These are phyloP conservation scores for Synanceia verrucosa DNA, from an alignment of 2,797 vertebrate species.

Conservation along the genomic window DNA sequence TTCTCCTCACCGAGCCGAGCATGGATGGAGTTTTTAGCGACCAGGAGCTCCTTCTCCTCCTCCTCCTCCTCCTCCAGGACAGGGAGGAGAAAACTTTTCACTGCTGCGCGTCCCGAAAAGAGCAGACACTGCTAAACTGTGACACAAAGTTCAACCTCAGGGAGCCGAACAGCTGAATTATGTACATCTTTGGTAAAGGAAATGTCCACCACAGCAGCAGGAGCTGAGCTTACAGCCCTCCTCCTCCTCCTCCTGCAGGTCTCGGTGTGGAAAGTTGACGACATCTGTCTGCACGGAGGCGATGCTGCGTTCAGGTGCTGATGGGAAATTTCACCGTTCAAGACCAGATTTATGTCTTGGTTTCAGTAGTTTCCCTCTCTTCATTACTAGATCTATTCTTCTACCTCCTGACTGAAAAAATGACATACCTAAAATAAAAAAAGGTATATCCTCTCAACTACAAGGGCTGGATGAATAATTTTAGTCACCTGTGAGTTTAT, in stretches of 20 bases:
- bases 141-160: slow-evolving; percentile 11
- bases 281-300: slow-evolving; percentile 64
- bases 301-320: slow-evolving; percentile 26
- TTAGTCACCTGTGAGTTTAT: too few relatives aligned
- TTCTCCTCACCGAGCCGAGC: slow-evolving; percentile 41
- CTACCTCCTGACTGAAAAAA: too few relatives aligned
- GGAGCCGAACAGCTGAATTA: background rate
- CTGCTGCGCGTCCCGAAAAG: background rate
- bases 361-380: too few relatives aligned
- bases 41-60: slow-evolving; percentile 39
- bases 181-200: slow-evolving; percentile 45
- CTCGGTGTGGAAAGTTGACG: slow-evolving; percentile 58
- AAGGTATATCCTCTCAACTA: too few relatives aligned
- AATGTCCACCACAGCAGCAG: slow-evolving; percentile 47
- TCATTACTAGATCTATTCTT: too few relatives aligned
- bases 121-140: background rate
- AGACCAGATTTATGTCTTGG: too few relatives aligned
- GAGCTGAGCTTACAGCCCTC: slow-evolving; percentile 66
- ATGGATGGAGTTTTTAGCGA: slow-evolving; percentile 58
- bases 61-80: slow-evolving; percentile 8
- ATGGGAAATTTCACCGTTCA: too few relatives aligned
- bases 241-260: slow-evolving; percentile 39
- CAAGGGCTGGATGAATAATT: too few relatives aligned
- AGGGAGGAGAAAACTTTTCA: slow-evolving; percentile 3
- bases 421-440: too few relatives aligned